phyloP scores from a whole-genome alignment of 2,113 vertebrate genomes.

The Pomatostomus ruficeps region DNA sequence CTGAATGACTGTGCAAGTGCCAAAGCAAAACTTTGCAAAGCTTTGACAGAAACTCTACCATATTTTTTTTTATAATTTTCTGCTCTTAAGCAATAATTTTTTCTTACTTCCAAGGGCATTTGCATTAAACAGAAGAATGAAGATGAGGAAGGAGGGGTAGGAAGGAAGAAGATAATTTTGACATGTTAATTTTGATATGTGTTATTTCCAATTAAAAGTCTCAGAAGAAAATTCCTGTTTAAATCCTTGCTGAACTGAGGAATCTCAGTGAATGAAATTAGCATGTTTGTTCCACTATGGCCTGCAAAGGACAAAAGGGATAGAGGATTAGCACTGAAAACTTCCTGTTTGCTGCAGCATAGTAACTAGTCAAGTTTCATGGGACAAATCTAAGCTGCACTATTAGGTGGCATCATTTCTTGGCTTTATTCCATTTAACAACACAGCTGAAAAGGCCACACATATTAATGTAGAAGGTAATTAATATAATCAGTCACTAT shows the following conservation, averaged over 20 bases:
- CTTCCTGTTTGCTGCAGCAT: background rate
- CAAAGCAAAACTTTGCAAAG: background rate
- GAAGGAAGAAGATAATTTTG: background rate
- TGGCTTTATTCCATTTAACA: background rate
- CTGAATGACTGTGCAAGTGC: background rate
- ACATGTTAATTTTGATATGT: background rate
- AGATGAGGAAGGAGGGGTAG: background rate
- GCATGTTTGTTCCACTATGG: background rate
- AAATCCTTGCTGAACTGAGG: background rate
- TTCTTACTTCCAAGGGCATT: background rate
- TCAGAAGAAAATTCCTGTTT: background rate
- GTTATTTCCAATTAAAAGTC: background rate
- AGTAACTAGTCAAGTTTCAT: background rate
- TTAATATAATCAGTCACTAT: background rate
- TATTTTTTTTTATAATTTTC: background rate
- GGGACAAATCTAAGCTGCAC: background rate
- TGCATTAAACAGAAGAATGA: background rate
- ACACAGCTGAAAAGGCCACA: background rate
- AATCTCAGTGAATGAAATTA: background rate
- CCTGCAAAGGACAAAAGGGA: background rate
- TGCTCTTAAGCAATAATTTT: background rate
- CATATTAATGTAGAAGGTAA: background rate
- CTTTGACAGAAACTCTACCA: background rate
- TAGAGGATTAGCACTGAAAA: background rate
- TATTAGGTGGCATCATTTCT: background rate